These are phyloP conservation scores for Saturnia japonica DNA, from an alignment of 2,888 invertebrate genomes.

Conservation along the genomic window DNA sequence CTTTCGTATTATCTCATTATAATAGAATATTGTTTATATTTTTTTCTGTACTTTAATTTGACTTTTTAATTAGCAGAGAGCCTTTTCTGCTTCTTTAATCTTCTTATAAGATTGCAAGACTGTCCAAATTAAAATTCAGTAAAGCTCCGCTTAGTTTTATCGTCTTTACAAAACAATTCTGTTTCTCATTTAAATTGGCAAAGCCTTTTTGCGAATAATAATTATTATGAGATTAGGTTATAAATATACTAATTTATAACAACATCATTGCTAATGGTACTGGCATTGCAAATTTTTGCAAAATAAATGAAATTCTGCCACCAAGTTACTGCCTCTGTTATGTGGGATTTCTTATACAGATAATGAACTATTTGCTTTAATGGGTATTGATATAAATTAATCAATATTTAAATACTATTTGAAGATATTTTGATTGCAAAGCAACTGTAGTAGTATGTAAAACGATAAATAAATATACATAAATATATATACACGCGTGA, in stretches of 20 bases:
- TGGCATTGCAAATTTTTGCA: not conserved
- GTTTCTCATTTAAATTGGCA: conserved; percentile 51
- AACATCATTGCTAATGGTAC: not conserved
- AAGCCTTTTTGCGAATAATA: conserved; percentile 37
- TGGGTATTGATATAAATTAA: no score
- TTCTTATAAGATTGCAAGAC: conserved; percentile 70
- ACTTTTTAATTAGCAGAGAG: conserved; percentile 71
- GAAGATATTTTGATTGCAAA: no score
- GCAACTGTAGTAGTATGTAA: no score
- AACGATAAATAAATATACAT: no score
- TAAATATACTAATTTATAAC: not conserved
- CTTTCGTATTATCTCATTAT: conserved; percentile 14
- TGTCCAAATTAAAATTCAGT: conserved; percentile 69
- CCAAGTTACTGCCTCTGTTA: not conserved
- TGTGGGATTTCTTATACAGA: not conserved
- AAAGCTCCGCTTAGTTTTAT: conserved; percentile 58
- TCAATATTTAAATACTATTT: no score
- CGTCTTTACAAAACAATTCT: conserved; percentile 51
- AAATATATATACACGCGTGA: no score
- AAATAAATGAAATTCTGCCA: not conserved
- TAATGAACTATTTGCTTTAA: no score
- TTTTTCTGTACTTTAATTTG: conserved; percentile 61
- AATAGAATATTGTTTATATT: conserved; percentile 14
- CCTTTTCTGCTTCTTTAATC: conserved; percentile 62
- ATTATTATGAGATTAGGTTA: conserved; percentile 32